Percentiles rank a stretch among this genome's conserved stretches.
phyloP scores from a whole-genome alignment of 2,888 invertebrate species.

The Microctonus hyperodae region DNA sequence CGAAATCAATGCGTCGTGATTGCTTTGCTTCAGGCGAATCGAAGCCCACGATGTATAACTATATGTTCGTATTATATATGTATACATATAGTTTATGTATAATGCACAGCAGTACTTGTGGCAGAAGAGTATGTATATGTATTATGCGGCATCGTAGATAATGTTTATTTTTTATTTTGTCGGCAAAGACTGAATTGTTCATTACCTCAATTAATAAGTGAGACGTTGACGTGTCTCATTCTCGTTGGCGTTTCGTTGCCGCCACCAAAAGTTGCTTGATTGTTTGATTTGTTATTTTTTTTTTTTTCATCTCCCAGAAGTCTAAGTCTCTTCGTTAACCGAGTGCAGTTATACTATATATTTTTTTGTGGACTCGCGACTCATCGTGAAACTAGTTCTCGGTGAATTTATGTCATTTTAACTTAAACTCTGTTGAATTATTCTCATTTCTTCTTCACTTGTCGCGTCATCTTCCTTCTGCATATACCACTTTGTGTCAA shows the following conservation, averaged over 20 bases:
- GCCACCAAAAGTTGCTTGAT: too few relatives aligned
- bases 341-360: too few relatives aligned
- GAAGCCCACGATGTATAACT: constrained; percentile 11
- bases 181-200: constrained; percentile 44
- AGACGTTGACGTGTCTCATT: constrained; percentile 20
- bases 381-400: neutral
- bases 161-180: constrained; percentile 44
- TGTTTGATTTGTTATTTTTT: neutral
- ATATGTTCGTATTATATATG: neutral
- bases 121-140: neutral
- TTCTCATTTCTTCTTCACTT: neutral
- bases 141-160: constrained; percentile 35
- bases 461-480: neutral
- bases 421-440: neutral
- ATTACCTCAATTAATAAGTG: constrained; percentile 48
- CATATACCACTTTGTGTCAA: neutral
- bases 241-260: constrained; percentile 13
- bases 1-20: constrained; percentile 45
- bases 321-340: neutral
- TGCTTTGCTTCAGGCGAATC: constrained; percentile 42
- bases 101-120: neutral
- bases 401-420: neutral
- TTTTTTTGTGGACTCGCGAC: neutral
- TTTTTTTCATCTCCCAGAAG: neutral
- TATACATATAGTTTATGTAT: neutral